Evolutionary conservation across 2,113 vertebrate genomes (phyloP), one percentile per base, ranked within the genome.

Genomic region (Dunckerocampus dactyliophorus): DNA sequence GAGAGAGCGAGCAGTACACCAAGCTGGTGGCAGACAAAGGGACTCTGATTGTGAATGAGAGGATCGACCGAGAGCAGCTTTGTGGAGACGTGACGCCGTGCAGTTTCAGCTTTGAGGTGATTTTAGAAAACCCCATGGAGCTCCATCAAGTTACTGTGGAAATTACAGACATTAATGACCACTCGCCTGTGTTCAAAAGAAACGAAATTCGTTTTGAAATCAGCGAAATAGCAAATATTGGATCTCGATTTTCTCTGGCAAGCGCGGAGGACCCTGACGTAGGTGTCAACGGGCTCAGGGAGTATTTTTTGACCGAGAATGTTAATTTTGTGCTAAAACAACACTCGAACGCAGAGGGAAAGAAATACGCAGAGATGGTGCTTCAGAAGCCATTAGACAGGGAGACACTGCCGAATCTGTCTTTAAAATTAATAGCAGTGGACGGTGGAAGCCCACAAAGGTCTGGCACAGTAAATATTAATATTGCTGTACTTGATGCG

Each of bases 391-490:
- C 49, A 0, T 75, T 92, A 53, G 91, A 92, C 47, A 56, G 87
- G 37, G 90, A 93, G 39, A 69, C 79, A 0, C 69, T 86, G 21
- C 71, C 67, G 0, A 0, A 54, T 46, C 62, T 89, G 24, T 69
- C 83, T 16, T 51, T 92, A 0, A 69, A 86, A 13, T 75, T 92
- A 1, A 87, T 84, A 0, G 91, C 90, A 0, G 77, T 80, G 10
- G 92, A 93, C 8, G 91, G 92, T 0, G 91, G 91, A 0, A 56
- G 72, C 19, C 91, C 91, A 1, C 80, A 85, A 28, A 77, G 67
- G 48, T 88, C 91, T 4, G 88, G 88, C 21, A 90, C 83, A 0
- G 61, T 85, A 1, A 72, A 55, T n/a, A 89, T 93, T 65, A 67
- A 82, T 1, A 79, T 93, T 4, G 80, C 53, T 12, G 87, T 92